Conservation (phyloP, 2,797 vertebrate genomes). For the Microcaecilia unicolor region DNA sequence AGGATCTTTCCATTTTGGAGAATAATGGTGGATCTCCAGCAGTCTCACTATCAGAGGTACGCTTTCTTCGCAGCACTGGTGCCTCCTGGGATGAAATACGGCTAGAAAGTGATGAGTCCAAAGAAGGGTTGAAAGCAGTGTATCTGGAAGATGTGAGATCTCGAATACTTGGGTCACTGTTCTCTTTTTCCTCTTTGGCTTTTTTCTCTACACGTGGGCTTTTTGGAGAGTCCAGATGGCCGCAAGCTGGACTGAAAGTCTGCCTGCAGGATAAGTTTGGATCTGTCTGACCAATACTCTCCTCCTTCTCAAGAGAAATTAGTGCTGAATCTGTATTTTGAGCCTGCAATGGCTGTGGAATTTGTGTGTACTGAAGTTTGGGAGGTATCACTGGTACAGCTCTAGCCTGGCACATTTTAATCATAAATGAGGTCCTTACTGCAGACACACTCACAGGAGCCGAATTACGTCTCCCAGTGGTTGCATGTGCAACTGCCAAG, state of each 20-base stretch:
- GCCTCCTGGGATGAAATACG: slow-evolving; percentile 47
- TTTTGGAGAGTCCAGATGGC: slow-evolving; percentile 37
- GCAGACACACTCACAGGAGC: slow-evolving; percentile 90
- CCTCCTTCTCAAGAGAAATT: slow-evolving; percentile 28
- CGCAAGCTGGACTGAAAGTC: slow-evolving; percentile 33
- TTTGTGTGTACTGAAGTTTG: slow-evolving; percentile 90
- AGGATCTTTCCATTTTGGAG: slow-evolving; percentile 72
- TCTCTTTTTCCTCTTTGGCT: slow-evolving; percentile 67
- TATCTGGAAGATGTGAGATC: slow-evolving; percentile 42
- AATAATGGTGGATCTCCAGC: slow-evolving; percentile 65
- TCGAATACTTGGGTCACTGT: slow-evolving; percentile 46
- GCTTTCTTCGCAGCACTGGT: slow-evolving; percentile 69
- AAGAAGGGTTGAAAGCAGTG: slow-evolving; percentile 27
- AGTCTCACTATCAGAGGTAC: slow-evolving; percentile 70
- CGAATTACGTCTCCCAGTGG: slow-evolving; percentile 80
- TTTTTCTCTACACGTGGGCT: slow-evolving; percentile 49
- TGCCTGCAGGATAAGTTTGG: slow-evolving; percentile 26
- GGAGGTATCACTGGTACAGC: slow-evolving; percentile 89
- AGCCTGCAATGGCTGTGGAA: slow-evolving; percentile 73
- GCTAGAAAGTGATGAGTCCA: slow-evolving; percentile 39
- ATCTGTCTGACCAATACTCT: slow-evolving; percentile 12
- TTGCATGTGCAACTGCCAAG: slow-evolving; percentile 41
- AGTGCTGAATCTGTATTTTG: slow-evolving; percentile 34
- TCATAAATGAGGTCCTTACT: slow-evolving; percentile 89
- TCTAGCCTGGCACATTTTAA: slow-evolving; percentile 90